Conservation (phyloP, 1,140 invertebrate genomes). For the Pararge aegeria region DNA sequence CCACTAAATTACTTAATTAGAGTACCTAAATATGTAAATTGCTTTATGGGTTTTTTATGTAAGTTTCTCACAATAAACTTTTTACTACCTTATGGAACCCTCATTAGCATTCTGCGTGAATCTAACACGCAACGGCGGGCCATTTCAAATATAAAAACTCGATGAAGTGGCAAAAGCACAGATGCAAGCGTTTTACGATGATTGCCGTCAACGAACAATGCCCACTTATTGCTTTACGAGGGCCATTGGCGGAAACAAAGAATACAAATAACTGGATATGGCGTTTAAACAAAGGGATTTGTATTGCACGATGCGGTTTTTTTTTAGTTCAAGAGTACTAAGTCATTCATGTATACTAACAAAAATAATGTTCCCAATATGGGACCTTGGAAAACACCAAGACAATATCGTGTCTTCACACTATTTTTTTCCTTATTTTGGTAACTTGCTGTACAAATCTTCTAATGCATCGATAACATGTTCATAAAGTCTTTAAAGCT, state of each 20-base stretch:
- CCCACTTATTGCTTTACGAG: slow-evolving; percentile 54
- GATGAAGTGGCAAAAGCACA: slow-evolving; percentile 27
- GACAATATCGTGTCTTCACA: no score
- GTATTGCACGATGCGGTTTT: not conserved
- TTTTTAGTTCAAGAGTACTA: not conserved
- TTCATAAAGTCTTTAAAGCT: no score
- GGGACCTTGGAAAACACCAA: not conserved
- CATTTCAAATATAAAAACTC: slow-evolving; percentile 20
- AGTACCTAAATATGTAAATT: not conserved
- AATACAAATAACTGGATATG: slow-evolving; percentile 5
- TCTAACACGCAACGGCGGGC: slow-evolving; percentile 13
- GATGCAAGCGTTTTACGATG: slow-evolving; percentile 52
- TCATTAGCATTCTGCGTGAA: slow-evolving; percentile 15
- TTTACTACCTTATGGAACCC: not conserved
- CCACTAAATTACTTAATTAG: no score
- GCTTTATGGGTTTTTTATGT: not conserved
- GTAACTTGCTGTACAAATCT: no score
- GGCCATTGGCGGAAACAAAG: slow-evolving; percentile 29
- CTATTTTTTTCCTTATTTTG: no score
- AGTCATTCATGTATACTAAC: not conserved
- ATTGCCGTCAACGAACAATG: slow-evolving; percentile 56
- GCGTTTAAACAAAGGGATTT: not conserved
- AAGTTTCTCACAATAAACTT: not conserved
- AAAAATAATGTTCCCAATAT: not conserved
- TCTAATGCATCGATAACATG: no score